Evolutionary conservation across 2,888 invertebrate species (phyloP).

Genomic region (Phengaris arion): DNA sequence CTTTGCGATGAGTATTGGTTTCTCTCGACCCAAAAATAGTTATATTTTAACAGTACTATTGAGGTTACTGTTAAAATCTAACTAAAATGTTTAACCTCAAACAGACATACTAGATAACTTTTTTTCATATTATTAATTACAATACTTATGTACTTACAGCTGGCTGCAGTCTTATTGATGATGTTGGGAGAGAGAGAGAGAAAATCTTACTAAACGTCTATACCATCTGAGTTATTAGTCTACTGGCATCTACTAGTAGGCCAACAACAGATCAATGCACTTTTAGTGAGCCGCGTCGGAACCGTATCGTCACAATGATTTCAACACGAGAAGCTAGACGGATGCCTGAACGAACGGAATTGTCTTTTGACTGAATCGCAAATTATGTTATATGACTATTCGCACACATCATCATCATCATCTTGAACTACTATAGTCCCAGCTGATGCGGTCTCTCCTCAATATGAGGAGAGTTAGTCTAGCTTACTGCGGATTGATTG

Average conservation of each 20-base stretch:
- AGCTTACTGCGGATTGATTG: too few relatives aligned
- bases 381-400: not conserved
- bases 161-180: too few relatives aligned
- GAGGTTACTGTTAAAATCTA: not conserved
- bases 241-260: not conserved
- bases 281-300: not conserved
- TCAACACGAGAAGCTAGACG: not conserved
- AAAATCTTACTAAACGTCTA: not conserved
- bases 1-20: conserved; percentile 2
- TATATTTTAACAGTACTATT: too few relatives aligned
- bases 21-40: not conserved
- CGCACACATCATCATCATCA: not conserved
- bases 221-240: not conserved
- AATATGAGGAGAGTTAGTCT: too few relatives aligned
- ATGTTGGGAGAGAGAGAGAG: too few relatives aligned
- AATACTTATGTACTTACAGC: not conserved
- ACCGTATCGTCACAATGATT: not conserved
- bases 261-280: not conserved
- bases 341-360: not conserved
- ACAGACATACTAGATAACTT: not conserved
- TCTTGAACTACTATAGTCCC: not conserved
- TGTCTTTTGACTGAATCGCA: not conserved
- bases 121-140: not conserved
- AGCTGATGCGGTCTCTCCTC: too few relatives aligned
- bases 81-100: not conserved